Evolutionary conservation across 2,888 invertebrate species (phyloP).

Genomic region (Gasteruption jaculator): DNA sequence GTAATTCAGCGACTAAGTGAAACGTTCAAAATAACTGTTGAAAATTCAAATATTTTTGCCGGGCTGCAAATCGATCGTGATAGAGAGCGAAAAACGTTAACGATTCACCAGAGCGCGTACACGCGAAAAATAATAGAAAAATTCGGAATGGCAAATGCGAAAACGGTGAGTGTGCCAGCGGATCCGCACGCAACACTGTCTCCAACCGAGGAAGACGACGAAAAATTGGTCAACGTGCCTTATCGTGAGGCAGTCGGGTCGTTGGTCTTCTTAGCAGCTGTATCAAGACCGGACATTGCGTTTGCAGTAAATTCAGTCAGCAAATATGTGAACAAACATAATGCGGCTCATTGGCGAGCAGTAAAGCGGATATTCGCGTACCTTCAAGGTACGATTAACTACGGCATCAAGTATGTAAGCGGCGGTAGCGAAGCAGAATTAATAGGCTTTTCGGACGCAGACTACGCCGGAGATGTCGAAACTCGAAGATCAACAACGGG

Average conservation of each 20-base stretch:
- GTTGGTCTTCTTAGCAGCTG: slow-evolving; percentile 22
- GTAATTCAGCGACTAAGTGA: not conserved
- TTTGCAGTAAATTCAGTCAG: slow-evolving; percentile 18
- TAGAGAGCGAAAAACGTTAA: slow-evolving; percentile 12
- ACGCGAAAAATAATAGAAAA: slow-evolving; percentile 13
- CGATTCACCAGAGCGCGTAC: slow-evolving; percentile 20
- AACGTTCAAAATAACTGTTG: slow-evolving; percentile 15
- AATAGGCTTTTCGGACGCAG: no score
- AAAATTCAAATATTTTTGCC: slow-evolving; percentile 17
- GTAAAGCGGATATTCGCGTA: slow-evolving; percentile 19
- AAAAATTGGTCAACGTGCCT: slow-evolving; percentile 14
- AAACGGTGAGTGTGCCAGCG: slow-evolving; percentile 16
- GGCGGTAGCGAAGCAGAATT: slow-evolving; percentile 12
- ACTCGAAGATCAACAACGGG: slow-evolving; percentile 24
- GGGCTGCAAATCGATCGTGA: slow-evolving; percentile 20
- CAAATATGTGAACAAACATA: slow-evolving; percentile 17
- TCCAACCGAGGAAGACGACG: slow-evolving; percentile 12
- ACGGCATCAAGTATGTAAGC: slow-evolving; percentile 16
- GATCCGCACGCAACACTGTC: slow-evolving; percentile 18
- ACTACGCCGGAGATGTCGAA: no score
- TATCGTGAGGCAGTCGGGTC: slow-evolving; percentile 28
- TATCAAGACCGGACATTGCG: slow-evolving; percentile 20
- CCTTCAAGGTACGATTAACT: slow-evolving; percentile 17
- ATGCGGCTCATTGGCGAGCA: slow-evolving; percentile 16
- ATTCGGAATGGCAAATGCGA: slow-evolving; percentile 17